Base-by-base conservation (phyloP, 2,113 vertebrate genomes). In the Nibea coibor region DNA sequence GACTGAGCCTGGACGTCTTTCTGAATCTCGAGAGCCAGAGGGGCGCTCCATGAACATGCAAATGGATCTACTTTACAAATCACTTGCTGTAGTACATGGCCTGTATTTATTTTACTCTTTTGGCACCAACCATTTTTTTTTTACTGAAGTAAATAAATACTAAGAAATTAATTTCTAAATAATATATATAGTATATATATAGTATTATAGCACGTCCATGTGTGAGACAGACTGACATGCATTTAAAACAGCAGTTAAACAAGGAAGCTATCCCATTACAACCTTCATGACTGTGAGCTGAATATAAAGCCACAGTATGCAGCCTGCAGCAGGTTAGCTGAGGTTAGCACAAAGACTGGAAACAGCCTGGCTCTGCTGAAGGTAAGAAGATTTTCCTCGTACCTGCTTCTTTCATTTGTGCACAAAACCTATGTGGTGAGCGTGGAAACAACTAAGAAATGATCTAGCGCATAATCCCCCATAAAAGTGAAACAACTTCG, bases 11-110 rank as follows among this genome's bases (percentile, higher is more conserved):
- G 66, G 63, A 77, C 22, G 24, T 85, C 43, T 50, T 17, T 80
- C 19, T 42, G 65, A 85, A 81, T 87, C 80, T 17, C 7, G 51
- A 75, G 81, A 75, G 63, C 69, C 54, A 51, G 61, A 71, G 76
- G 84, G 76, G 45, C 80, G 48, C 53, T 14, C 56, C 24, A 15
- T 69, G 58, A 56, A 65, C 62, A 71, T 78, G 67, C 14, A 42
- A 75, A 72, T 42, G 17, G 31, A 43, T 81, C 48, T 59, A 50
- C 35, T 42, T 72, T 3, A 69, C 35, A 70, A 50, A 65, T 50
- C 11, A 8, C 43, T 11, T 50, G 9, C 22, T 59, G 39, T 6
- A 61, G 10, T 15, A 39, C 8, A 53, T 1, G 12, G 24, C 4
- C 2, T 59, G 12, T 72, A 26, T 39, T 35, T 7, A 35, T 35